Percentiles rank a stretch among this genome's conserved stretches.
Evolutionary conservation across 2,888 invertebrate genomes (phyloP).

Genomic region (Pteria penguin): DNA sequence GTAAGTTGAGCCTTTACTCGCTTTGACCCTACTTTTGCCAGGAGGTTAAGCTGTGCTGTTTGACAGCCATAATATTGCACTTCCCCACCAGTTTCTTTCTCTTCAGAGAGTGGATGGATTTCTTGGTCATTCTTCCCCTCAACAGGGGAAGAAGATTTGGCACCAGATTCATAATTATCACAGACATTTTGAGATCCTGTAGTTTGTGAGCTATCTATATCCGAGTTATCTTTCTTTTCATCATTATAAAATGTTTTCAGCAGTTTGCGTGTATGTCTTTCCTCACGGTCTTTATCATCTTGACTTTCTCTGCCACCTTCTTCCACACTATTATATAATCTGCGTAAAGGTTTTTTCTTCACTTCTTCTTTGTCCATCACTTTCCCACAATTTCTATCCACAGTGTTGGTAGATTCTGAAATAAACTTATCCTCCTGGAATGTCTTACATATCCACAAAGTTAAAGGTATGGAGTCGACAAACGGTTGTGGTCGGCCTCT

Average conservation of each 20-base stretch:
- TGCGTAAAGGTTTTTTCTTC: neutral
- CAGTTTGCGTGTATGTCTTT: conserved; percentile 47
- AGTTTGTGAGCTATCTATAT: neutral
- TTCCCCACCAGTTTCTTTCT: conserved; percentile 40
- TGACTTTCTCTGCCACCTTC: neutral
- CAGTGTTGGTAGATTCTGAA: too few relatives aligned
- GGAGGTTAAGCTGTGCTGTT: conserved; percentile 85
- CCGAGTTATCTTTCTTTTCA: conserved; percentile 36
- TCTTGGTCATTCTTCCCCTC: neutral
- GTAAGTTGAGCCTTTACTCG: conserved; percentile 94
- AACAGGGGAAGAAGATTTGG: too few relatives aligned
- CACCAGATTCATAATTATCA: conserved; percentile 46
- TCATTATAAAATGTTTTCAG: conserved; percentile 58
- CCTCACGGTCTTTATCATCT: conserved; percentile 29
- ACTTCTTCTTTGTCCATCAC: neutral
- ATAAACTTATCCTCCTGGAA: conserved; percentile 12
- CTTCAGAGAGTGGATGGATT: too few relatives aligned
- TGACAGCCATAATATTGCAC: conserved; percentile 77
- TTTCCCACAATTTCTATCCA: neutral
- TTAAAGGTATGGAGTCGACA: conserved; percentile 87
- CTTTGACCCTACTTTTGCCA: conserved; percentile 88
- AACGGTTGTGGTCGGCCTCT: conserved; percentile 79
- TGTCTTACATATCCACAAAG: conserved; percentile 86
- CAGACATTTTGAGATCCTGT: conserved; percentile 41
- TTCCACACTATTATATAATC: neutral